phyloP scores from a whole-genome alignment of 2,113 vertebrate species.

The Panurus biarmicus region DNA sequence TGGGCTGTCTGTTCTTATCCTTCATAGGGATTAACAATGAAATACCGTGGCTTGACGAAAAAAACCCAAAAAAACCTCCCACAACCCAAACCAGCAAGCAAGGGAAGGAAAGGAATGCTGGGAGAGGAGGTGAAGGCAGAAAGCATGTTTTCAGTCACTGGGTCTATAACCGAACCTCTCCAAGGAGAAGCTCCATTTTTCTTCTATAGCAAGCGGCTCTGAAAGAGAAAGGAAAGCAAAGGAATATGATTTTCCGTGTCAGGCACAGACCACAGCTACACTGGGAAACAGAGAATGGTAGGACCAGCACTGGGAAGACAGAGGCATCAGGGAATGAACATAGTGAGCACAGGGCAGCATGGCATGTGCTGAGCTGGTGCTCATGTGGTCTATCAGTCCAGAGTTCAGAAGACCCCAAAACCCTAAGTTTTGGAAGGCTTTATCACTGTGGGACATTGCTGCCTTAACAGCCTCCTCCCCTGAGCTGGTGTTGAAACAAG shows the following conservation, averaged over 20 bases:
- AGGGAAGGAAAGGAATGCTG: background rate
- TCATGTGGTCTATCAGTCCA: background rate
- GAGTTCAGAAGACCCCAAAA: background rate
- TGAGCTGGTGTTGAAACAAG: background rate
- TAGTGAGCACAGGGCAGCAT: background rate
- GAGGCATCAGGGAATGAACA: background rate
- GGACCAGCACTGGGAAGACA: fast-evolving
- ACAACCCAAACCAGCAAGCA: background rate
- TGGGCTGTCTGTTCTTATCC: background rate
- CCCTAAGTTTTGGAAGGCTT: background rate
- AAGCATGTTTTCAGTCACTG: background rate
- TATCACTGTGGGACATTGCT: background rate
- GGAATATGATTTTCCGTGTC: fast-evolving
- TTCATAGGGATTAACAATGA: background rate
- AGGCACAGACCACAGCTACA: background rate
- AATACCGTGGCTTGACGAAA: background rate
- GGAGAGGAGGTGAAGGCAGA: background rate
- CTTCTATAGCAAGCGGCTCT: background rate
- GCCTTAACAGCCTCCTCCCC: background rate
- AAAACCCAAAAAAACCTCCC: background rate
- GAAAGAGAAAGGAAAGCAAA: background rate
- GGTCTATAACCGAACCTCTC: background rate
- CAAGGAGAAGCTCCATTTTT: background rate
- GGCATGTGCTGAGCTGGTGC: no score
- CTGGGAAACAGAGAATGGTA: background rate